These are phyloP conservation scores for Lethrus apterus DNA, from an alignment of 1,140 invertebrate genomes.

Conservation along the genomic window DNA sequence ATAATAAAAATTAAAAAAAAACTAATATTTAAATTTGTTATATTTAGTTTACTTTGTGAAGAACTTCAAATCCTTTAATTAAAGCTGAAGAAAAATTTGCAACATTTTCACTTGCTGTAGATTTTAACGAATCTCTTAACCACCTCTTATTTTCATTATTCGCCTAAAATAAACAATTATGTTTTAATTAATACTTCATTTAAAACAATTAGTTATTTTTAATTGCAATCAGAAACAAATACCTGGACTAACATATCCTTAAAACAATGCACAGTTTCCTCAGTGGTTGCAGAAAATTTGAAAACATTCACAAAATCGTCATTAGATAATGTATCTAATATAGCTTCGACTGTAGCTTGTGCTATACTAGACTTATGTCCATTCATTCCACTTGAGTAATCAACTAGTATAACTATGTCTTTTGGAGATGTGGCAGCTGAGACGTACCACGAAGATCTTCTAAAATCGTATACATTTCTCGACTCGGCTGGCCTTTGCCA, in stretches of 20 bases:
- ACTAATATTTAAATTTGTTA: background rate
- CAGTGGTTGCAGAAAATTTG: constrained; percentile 66
- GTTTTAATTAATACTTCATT: background rate
- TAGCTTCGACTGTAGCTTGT: constrained; percentile 72
- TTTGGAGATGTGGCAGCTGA: constrained; percentile 94
- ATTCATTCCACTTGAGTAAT: constrained; percentile 82
- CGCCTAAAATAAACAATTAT: constrained; percentile 47
- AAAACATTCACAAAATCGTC: constrained; percentile 97
- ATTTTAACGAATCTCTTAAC: constrained; percentile 66
- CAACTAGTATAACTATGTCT: constrained; percentile 89
- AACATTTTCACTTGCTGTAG: constrained; percentile 61
- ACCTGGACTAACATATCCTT: constrained; percentile 79
- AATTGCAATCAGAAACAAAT: constrained; percentile 10
- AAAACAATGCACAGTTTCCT: constrained; percentile 77
- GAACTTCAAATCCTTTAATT: constrained; percentile 82
- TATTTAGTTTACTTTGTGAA: constrained; percentile 63
- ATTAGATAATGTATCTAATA: constrained; percentile 90
- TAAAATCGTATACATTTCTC: constrained; percentile 79
- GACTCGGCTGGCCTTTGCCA: constrained; percentile 43
- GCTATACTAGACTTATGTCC: constrained; percentile 79
- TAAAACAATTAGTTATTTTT: too few relatives aligned
- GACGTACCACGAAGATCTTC: constrained; percentile 87
- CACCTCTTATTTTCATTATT: constrained; percentile 80
- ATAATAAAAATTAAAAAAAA: constrained; percentile 22
- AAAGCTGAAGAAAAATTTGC: constrained; percentile 93